phyloP scores from a whole-genome alignment of 2,888 invertebrate species.

The Balanococcus diminutus region DNA sequence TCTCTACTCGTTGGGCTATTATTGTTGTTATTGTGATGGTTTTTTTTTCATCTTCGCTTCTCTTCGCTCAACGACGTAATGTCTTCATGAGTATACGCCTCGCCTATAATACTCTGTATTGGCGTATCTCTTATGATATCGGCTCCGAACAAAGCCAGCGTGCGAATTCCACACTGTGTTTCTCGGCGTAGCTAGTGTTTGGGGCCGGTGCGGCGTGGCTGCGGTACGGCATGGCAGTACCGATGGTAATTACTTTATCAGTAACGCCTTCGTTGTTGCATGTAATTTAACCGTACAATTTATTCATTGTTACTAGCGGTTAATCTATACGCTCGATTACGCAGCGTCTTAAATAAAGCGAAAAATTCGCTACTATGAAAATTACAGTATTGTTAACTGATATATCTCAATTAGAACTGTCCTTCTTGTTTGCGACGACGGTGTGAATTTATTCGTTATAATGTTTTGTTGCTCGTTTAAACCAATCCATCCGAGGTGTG shows the following conservation, averaged over 20 bases:
- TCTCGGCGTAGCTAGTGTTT: slow-evolving; percentile 3
- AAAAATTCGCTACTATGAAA: slow-evolving; percentile 29
- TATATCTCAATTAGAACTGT: slow-evolving; percentile 45
- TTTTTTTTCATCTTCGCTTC: neutral
- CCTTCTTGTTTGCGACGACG: slow-evolving; percentile 34
- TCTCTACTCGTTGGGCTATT: neutral
- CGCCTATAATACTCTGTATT: slow-evolving; percentile 6
- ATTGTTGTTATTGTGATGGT: neutral
- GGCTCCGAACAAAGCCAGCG: slow-evolving; percentile 11
- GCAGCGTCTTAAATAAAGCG: slow-evolving; percentile 48
- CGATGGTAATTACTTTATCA: slow-evolving; percentile 51
- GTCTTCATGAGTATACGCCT: slow-evolving; percentile 47
- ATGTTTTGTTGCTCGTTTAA: neutral
- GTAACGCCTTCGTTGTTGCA: slow-evolving; percentile 50
- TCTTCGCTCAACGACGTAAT: slow-evolving; percentile 14
- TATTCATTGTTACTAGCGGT: slow-evolving; percentile 47
- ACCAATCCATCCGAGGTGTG: neutral
- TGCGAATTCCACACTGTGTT: neutral
- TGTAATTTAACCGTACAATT: slow-evolving; percentile 50
- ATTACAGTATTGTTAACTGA: slow-evolving; percentile 10
- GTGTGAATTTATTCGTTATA: slow-evolving; percentile 10
- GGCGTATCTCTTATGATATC: slow-evolving; percentile 18
- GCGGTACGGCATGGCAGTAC: neutral
- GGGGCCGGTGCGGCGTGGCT: neutral
- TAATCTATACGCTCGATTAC: slow-evolving; percentile 47